These are phyloP conservation scores for Cyclopterus lumpus DNA, from an alignment of 2,797 vertebrate genomes.

Conservation along the genomic window DNA sequence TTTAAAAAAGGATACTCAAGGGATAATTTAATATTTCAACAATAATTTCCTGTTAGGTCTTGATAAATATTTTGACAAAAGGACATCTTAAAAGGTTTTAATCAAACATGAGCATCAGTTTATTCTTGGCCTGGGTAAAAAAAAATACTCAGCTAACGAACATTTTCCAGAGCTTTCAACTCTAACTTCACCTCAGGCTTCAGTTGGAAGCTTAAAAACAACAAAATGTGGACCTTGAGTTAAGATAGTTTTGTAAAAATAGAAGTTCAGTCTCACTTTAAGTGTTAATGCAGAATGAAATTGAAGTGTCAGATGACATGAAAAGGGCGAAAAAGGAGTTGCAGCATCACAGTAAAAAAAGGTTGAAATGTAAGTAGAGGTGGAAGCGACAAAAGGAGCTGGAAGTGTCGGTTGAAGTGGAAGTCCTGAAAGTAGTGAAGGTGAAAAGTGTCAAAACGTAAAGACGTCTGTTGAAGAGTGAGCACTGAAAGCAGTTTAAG, in stretches of 20 bases:
- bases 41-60: neutral
- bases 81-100: neutral
- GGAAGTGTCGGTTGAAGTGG: neutral
- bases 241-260: neutral
- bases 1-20: neutral
- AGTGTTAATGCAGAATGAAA: neutral
- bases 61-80: neutral
- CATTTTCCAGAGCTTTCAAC: neutral
- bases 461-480: neutral
- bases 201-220: neutral
- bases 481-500: neutral
- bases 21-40: neutral
- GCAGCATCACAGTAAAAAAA: neutral
- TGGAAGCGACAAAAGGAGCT: neutral
- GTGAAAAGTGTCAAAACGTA: neutral
- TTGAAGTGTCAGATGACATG: too few relatives aligned
- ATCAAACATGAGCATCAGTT: neutral
- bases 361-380: neutral
- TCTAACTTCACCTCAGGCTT: neutral
- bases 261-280: neutral
- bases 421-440: neutral
- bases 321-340: neutral
- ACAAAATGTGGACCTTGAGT: neutral
- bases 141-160: neutral
- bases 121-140: neutral